Base-by-base conservation (phyloP, 1,140 invertebrate species). In the Heterodera schachtii region DNA sequence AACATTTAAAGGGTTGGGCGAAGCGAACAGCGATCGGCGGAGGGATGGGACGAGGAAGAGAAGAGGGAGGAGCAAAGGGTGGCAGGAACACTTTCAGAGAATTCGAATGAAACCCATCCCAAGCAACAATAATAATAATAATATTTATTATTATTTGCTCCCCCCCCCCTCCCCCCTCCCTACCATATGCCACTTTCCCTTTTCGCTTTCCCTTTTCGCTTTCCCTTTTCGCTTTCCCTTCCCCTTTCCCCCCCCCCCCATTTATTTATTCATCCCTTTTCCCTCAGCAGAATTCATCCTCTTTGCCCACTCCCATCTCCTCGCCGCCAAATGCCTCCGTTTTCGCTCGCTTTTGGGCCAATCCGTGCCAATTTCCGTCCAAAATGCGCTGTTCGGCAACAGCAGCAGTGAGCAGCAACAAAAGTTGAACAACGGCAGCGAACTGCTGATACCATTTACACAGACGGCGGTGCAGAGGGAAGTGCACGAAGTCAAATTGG, bases 281-380 rank as follows among this genome's bases (percentile, higher is more conserved):
- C 49, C 49, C 84, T 85, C 31, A 0, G 47, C 84, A 85, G 84
- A 86, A 71, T 79, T 86, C 21, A 64, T 77, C 16, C 19, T 86
- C 7, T 85, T 78, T 71, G 82, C 73, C 43, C 85, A 86, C 75
- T 81, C 85, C 43, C n/a, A 77, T 19, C 80, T 85, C 46, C 84
- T 86, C 41, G 75, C 81, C n/a, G 43, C 80, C 52, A 80, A 81
- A 73, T 87, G 86, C 43, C 60, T 79, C 21, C 47, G 71, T 57
- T 81, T 86, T 46, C 84, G 78, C 64, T 77, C 57, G 16, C 81
- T 47, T 60, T 78, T 81, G 69, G 80, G 71, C 74, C 79, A 76
- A 64, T 83, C 75, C 46, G 47, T 46, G 52, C 46, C 47, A 19
- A 21, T 79, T 46, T 57, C 75, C 47, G 44, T 73, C 31, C 69